Evolutionary conservation across 2,113 vertebrate species (phyloP), one percentile per base, ranked within the genome.

Genomic region (Taxidea taxus): DNA sequence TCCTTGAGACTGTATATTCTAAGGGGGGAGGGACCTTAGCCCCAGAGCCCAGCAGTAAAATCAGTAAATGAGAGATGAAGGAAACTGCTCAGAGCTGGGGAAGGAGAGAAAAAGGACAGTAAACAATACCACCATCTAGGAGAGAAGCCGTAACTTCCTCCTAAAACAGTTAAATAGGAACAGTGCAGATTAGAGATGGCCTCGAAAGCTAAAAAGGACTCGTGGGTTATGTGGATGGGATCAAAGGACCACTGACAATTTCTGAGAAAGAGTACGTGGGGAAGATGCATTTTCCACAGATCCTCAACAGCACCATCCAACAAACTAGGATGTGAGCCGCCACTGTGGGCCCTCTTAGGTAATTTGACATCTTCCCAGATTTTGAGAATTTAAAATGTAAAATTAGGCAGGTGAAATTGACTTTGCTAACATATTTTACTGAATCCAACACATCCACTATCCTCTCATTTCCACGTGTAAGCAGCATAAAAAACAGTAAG

Each of bases 301-400:
- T 70, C 54, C 49, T 88, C 25, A 2, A 16, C 16, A 72, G 58
- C 27, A 0, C 54, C 49, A 31, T 54, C 56, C 66, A 91, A 70
- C 6, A 37, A 88, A 91, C 39, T 56, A 85, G 9, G 83, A 56
- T 4, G 6, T 82, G 56, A 96, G 27, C 47, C 27, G 37, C 34
- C 58, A 56, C 72, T 74, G 12, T 51, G 6, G 7, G 18, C 29
- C 72, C 15, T 42, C 15, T 70, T 87, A 81, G 1, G 21, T n/a
- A 39, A 91, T 70, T 89, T 68, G 56, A 64, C 11, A 60, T 87
- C 68, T 89, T 97, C 49, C 81, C 37, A 68, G 97, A 97, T 42
- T 13, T 31, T 66, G 62, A 90, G 12, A 21, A 84, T 89, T 66
- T 81, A 93, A 80, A 82, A 94, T 74, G 20, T 70, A 64, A 92